Base-by-base conservation (phyloP, 2,797 vertebrate genomes). In the Crenuchus spilurus region DNA sequence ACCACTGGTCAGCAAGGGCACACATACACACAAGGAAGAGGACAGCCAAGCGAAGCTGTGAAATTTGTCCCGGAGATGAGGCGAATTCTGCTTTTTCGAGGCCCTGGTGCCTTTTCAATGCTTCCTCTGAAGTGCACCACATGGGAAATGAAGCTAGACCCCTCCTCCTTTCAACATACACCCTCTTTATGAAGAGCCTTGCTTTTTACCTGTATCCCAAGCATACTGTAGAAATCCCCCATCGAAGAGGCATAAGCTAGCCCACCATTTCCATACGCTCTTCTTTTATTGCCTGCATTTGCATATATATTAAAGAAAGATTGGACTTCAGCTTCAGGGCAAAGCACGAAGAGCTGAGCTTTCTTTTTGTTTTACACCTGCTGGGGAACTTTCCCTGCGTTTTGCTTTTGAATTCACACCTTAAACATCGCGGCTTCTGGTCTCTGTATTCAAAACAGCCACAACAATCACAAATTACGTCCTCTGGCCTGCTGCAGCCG, bases 301-400 rank as follows among this genome's bases (percentile, higher is more conserved):
- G 89, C 92, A 93, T 93, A 92, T 91, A 93, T 92, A 93, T 92
- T 92, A 96, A 97, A 95, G 93, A 93, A 93, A 96, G 95, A 95
- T 95, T 95, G 94, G 95, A 94, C 94, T 95, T 93, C 95, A 93
- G 95, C 96, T 96, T 93, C 94, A 92, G 96, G 96, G 95, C 94
- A 95, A 92, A 93, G 91, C 90, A 73, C 89, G 94, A 91, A 93
- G 93, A 94, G 93, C 83, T 87, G 91, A 83, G 82, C 92, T 89
- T 88, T 94, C 94, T 92, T 93, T 94, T 96, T 96, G 94, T 95
- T 94, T 95, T 95, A 94, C 90, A 89, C 88, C 84, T 76, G 89
- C 83, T 90, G 93, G 8, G 24, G n/a, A n/a, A 48, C n/a, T 63
- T 62, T 30, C n/a, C n/a, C n/a, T n/a, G n/a, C n/a, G n/a, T n/a